Evolutionary conservation across 2,888 invertebrate species (phyloP), one percentile per base, ranked within the genome.

Genomic region (Rutpela maculata): DNA sequence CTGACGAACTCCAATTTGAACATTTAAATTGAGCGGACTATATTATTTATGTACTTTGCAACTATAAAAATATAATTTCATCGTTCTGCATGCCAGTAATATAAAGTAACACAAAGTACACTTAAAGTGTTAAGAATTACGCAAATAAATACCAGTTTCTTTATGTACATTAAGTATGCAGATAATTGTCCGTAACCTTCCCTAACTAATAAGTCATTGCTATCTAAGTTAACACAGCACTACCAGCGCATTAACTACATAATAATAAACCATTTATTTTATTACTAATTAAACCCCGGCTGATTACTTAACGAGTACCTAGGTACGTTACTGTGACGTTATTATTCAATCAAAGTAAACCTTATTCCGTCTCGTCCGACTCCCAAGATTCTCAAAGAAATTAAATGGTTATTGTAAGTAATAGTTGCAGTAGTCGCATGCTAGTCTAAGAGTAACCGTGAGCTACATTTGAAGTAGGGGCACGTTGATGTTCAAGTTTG

Each of bases 181-280:
- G 72, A 77, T 80, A 77, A 80, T 78, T 78, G 80, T 73, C 82
- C 81, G 77, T 81, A 82, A 82, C 82, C 82, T 82, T 81, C 78
- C 82, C 75, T 73, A 82, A 82, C 77, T 70, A 77, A 75, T 80
- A 80, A 80, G 80, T 80, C 77, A 78, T 76, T 80, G 73, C 73
- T 81, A 78, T 77, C 76, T 74, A 56, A 73, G 70, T 74, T 78
- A 80, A 78, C 78, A 76, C 69, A 71, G 78, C 76, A 74, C 78
- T 63, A 70, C 62, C 72, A 66, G 71, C 67, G 72, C 57, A 76
- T 75, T 78, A 74, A 77, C 66, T 73, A 68, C 75, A 65, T 69
- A 76, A 77, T 80, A 80, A 71, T 79, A 78, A 77, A 79, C 79
- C 70, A 80, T 79, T 80, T 77, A 77, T 78, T 72, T 80, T 76